These are phyloP conservation scores for Caenorhabditis zanzibari DNA, from an alignment of 2,888 invertebrate genomes.

Conservation along the genomic window DNA sequence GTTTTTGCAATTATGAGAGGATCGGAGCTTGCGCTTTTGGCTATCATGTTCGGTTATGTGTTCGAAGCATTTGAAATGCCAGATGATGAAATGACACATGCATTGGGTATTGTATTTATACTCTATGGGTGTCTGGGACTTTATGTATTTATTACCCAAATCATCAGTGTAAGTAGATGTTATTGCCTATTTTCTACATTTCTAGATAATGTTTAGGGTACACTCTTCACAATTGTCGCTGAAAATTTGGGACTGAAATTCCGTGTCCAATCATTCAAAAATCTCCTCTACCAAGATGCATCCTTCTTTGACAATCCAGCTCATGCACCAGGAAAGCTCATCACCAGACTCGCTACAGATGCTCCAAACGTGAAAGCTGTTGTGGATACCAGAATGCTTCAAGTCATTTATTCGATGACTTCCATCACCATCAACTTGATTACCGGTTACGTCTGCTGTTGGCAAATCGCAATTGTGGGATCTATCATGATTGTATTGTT, in stretches of 20 bases:
- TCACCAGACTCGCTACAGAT: constrained; percentile 84
- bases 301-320: constrained; percentile 84
- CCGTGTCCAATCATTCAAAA: constrained; percentile 72
- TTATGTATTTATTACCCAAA: constrained; percentile 59
- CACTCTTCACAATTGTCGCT: constrained; percentile 68
- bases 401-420: constrained; percentile 83
- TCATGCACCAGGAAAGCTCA: constrained; percentile 83
- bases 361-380: constrained; percentile 84
- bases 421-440: constrained; percentile 84
- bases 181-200: too few species aligned
- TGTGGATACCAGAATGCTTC: constrained; percentile 83
- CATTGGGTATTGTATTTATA: constrained; percentile 45
- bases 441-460: constrained; percentile 84
- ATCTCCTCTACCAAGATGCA: constrained; percentile 84
- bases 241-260: constrained; percentile 75
- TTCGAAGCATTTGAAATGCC: constrained; percentile 61
- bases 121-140: constrained; percentile 55
- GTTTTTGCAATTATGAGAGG: constrained; percentile 83
- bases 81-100: constrained; percentile 23
- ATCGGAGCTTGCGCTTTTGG: constrained; percentile 84
- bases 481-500: constrained; percentile 82
- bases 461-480: constrained; percentile 80
- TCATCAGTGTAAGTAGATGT: constrained; percentile 65
- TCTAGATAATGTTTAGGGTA: too few species aligned
- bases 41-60: constrained; percentile 81